Evolutionary conservation across 2,888 invertebrate species (phyloP), one percentile per base, ranked within the genome.

Genomic region (Proisotoma minuta): DNA sequence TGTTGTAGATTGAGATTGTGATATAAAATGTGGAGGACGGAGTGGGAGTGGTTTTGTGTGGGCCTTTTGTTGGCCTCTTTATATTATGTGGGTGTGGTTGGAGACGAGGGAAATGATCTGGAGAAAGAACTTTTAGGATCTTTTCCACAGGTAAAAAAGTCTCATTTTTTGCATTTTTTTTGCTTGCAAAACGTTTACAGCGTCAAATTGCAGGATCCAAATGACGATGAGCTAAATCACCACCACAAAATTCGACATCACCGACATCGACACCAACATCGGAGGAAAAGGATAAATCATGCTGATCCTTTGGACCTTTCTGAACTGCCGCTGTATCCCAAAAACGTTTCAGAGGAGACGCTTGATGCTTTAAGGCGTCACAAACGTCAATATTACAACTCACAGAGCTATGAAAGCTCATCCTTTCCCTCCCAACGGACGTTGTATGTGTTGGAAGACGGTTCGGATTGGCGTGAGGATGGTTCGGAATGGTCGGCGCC

Each of bases 401-500:
- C 26, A 4, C 47, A 10, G 10, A 8, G 5, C 18, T 5, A 47
- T 10, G 12, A 50, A n/a, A 18, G 22, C 24, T 24, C 50, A 22
- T 24, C 26, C 50, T n/a, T n/a, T n/a, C 15, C 5, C 3, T 3
- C 50, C 10, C 20, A 3, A 4, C 50, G 15, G 23, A 8, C 18
- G 3, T 43, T 56, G 10, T 60, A 60, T 39, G 60, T 56, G 4
- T 48, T 49, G 3, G 56, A 60, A 27, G 29, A 60, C 50, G 56
- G 56, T 1, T 48, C 52, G 8, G 60, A 60, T 12, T 43, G 43
- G 43, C 5, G 43, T 5, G 43, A 43, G 18, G 43, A 43, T n/a
- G 43, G 43, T 43, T 24, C 22, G 3, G 86, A 87, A 8, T 95
- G 95, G 92, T 87, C 88, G 12, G 82, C 85, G 47, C 87, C 89